Percentiles rank a stretch among this genome's conserved stretches.
Conservation (phyloP, 2,797 vertebrate genomes). For the Atherinosoma microstoma region DNA sequence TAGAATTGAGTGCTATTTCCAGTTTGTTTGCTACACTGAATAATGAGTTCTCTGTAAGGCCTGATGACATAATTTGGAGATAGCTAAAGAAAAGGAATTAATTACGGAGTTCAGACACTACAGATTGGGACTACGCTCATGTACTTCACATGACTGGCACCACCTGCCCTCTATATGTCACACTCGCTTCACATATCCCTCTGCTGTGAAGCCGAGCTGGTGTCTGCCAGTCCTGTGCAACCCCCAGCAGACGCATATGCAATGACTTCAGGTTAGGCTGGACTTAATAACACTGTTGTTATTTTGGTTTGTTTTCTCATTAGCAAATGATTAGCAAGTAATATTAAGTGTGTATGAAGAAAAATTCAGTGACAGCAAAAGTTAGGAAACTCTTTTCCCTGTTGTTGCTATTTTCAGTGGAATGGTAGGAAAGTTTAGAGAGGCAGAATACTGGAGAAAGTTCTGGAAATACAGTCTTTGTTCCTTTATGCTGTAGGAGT, state of each 20-base stretch:
- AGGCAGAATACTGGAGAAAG: conserved; percentile 26
- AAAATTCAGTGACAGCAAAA: conserved; percentile 2
- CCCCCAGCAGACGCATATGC: conserved; percentile 58
- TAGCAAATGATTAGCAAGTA: conserved; percentile 21
- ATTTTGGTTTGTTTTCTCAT: conserved; percentile 48
- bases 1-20: conserved; percentile 81
- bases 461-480: conserved; percentile 20
- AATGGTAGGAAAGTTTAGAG: conserved; percentile 33
- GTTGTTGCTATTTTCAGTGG: conserved; percentile 24
- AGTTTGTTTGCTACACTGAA: conserved; percentile 89
- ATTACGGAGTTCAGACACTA: conserved; percentile 76
- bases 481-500: conserved; percentile 7
- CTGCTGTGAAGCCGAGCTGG: conserved; percentile 61
- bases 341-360: conserved; percentile 15
- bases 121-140: conserved; percentile 82
- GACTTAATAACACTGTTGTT: conserved; percentile 34
- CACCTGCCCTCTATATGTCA: conserved; percentile 80
- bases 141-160: conserved; percentile 84
- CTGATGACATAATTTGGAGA: conserved; percentile 80
- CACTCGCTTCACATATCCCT: conserved; percentile 69
- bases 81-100: conserved; percentile 71
- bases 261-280: conserved; percentile 40
- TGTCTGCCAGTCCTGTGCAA: conserved; percentile 65
- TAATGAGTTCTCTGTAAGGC: conserved; percentile 88
- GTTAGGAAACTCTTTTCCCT: conserved; percentile 5